Conservation (phyloP, 2,113 vertebrate genomes). For the Tor tambroides region DNA sequence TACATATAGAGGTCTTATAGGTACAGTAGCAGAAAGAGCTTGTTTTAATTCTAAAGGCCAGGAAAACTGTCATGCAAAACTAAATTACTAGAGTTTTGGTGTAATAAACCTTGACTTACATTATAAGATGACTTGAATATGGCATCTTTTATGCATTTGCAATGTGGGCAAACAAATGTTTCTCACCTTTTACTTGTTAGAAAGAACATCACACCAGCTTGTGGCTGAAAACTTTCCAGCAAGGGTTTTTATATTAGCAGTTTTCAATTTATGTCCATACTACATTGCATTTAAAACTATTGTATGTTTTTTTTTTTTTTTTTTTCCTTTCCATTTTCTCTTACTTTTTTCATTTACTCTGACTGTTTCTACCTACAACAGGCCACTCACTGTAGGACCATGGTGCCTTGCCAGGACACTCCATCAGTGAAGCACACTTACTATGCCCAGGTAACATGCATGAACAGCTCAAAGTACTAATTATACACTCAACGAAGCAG, state of each 20-base stretch:
- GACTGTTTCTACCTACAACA: constrained; percentile 57
- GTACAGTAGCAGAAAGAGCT: too few species aligned
- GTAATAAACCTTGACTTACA: too few species aligned
- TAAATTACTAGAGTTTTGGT: background rate
- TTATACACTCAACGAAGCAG: background rate
- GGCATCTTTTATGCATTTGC: background rate
- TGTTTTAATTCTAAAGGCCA: too few species aligned
- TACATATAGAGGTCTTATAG: too few species aligned
- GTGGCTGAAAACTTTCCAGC: background rate
- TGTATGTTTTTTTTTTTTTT: too few species aligned
- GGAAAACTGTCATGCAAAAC: too few species aligned
- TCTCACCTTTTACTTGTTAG: background rate
- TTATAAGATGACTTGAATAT: background rate
- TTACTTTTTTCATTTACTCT: too few species aligned
- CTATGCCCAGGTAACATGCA: constrained; percentile 84
- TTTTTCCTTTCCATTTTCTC: too few species aligned
- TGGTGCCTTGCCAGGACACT: constrained; percentile 94
- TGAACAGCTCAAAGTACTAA: background rate
- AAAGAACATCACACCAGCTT: background rate
- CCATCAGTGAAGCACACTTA: constrained; percentile 94
- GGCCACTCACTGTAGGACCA: constrained; percentile 93
- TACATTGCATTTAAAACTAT: too few species aligned
- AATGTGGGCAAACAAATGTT: background rate
- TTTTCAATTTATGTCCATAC: background rate
- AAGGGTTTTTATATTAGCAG: background rate